Evolutionary conservation across 2,888 invertebrate genomes (phyloP).

Genomic region (Stratiomys singularior): DNA sequence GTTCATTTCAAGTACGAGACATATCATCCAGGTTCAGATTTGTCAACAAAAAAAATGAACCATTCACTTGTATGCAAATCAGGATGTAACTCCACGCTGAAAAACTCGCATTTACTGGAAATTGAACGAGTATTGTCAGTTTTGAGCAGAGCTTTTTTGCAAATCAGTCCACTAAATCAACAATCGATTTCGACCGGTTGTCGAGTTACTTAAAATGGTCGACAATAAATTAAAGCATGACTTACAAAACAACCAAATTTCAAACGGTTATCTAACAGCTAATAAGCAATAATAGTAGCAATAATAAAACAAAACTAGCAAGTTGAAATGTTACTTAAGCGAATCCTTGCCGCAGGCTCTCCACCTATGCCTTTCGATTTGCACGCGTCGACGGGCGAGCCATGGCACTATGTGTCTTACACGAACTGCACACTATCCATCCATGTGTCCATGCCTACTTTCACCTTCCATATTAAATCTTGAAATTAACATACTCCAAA

Average conservation of each 20-base stretch:
- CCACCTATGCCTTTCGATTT: conserved; percentile 19
- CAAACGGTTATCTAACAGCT: conserved; percentile 28
- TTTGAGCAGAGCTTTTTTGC: too few relatives aligned
- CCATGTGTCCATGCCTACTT: conserved; percentile 21
- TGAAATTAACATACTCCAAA: conserved; percentile 36
- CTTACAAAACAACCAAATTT: conserved; percentile 13
- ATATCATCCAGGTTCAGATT: too few relatives aligned
- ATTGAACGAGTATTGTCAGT: too few relatives aligned
- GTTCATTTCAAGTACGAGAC: too few relatives aligned
- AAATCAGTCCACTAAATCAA: too few relatives aligned
- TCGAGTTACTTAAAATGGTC: too few relatives aligned
- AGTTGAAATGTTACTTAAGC: conserved; percentile 32
- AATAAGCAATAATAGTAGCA: background rate
- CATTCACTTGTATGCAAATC: too few relatives aligned
- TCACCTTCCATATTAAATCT: conserved; percentile 33
- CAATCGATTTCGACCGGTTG: too few relatives aligned
- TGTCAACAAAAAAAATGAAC: too few relatives aligned
- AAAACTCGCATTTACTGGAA: too few relatives aligned
- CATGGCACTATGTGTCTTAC: background rate
- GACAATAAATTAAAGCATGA: conserved; percentile 24
- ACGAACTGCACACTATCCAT: background rate
- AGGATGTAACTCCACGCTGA: too few relatives aligned
- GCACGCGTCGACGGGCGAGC: background rate
- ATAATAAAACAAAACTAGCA: background rate
- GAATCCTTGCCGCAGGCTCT: conserved; percentile 37